phyloP scores from a whole-genome alignment of 2,888 invertebrate genomes.

The Philopedon plagiatum region DNA sequence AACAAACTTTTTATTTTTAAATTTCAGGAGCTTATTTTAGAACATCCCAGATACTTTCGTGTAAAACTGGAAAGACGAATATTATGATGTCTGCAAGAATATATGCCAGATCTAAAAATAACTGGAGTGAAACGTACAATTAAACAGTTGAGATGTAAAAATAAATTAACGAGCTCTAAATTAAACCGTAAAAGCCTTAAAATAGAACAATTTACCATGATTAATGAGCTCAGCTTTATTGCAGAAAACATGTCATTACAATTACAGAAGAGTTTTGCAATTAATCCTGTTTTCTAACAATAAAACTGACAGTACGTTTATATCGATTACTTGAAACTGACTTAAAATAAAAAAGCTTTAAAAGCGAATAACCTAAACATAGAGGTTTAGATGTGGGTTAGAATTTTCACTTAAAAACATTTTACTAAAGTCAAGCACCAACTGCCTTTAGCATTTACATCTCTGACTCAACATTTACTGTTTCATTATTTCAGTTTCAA shows the following conservation, averaged over 20 bases:
- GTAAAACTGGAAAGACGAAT: constrained; percentile 21
- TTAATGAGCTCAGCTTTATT: constrained; percentile 24
- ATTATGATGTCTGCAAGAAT: constrained; percentile 33
- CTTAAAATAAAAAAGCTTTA: too few relatives aligned
- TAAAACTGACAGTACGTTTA: too few relatives aligned
- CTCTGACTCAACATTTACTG: too few relatives aligned
- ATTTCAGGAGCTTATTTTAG: constrained; percentile 7
- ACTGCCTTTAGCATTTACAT: too few relatives aligned
- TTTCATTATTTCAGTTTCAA: too few relatives aligned
- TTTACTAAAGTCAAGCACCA: too few relatives aligned
- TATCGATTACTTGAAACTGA: too few relatives aligned
- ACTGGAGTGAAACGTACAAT: constrained; percentile 52
- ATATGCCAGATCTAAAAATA: constrained; percentile 53
- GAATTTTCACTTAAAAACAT: too few relatives aligned
- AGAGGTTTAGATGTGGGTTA: too few relatives aligned
- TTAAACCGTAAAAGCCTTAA: constrained; percentile 53
- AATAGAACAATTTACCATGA: constrained; percentile 53
- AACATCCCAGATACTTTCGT: constrained; percentile 23
- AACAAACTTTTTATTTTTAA: constrained; percentile 24
- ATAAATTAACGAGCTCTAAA: constrained; percentile 53
- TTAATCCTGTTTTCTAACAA: background rate
- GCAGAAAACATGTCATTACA: background rate
- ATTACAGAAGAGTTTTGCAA: constrained; percentile 7
- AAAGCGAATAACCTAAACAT: too few relatives aligned
- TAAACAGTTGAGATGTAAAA: constrained; percentile 53